phyloP scores from a whole-genome alignment of 2,888 invertebrate genomes.

The Drosophila engyochracea region DNA sequence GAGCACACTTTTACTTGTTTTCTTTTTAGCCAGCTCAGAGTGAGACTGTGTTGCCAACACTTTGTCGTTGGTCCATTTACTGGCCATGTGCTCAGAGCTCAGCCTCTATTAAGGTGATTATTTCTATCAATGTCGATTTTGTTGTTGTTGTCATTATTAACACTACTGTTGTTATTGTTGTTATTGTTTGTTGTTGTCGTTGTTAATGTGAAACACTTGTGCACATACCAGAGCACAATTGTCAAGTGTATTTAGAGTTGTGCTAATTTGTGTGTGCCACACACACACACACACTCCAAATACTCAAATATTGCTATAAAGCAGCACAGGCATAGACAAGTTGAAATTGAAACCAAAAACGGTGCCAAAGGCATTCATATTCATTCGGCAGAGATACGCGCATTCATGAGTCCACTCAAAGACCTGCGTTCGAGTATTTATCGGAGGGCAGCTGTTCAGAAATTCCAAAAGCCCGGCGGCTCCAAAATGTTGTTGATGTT shows the following conservation, averaged over 20 bases:
- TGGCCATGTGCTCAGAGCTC: slow-evolving; percentile 40
- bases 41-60: slow-evolving; percentile 5
- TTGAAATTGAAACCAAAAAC: slow-evolving; percentile 37
- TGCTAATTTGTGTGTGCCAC: slow-evolving; percentile 55
- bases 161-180: neutral
- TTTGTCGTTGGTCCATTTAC: slow-evolving; percentile 53
- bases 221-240: slow-evolving; percentile 64
- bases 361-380: slow-evolving; percentile 50
- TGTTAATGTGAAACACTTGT: slow-evolving; percentile 62
- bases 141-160: slow-evolving; percentile 42
- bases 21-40: slow-evolving; percentile 19
- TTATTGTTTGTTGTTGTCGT: slow-evolving; percentile 16
- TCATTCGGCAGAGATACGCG: slow-evolving; percentile 43
- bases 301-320: slow-evolving; percentile 26
- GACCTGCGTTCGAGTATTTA: slow-evolving; percentile 23
- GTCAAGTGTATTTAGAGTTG: slow-evolving; percentile 52
- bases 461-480: slow-evolving; percentile 12
- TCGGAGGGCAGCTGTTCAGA: slow-evolving; percentile 43
- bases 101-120: slow-evolving; percentile 61
- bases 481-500: slow-evolving; percentile 30
- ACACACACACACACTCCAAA: slow-evolving; percentile 18
- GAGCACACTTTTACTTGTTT: slow-evolving; percentile 4
- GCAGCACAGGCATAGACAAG: neutral
- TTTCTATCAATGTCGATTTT: slow-evolving; percentile 65
- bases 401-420: slow-evolving; percentile 17